phyloP scores from a whole-genome alignment of 2,113 vertebrate species.

The Diadophis punctatus region DNA sequence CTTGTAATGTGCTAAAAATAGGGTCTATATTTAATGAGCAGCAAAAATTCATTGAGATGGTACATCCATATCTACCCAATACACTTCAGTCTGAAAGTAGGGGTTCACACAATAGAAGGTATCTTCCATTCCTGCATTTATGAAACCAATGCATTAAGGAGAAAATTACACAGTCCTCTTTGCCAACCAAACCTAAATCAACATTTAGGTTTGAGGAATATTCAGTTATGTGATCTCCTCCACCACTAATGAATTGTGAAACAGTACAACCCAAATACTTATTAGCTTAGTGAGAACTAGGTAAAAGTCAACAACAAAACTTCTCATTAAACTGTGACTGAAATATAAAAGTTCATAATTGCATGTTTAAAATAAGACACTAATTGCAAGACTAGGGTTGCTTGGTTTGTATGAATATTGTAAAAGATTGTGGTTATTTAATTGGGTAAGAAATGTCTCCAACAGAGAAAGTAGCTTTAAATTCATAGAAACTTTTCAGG shows the following conservation, averaged over 20 bases:
- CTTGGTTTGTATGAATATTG: background rate
- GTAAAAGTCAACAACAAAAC: fast-evolving
- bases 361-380: background rate
- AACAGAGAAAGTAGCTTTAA: background rate
- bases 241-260: background rate
- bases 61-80: background rate
- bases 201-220: background rate
- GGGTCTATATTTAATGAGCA: background rate
- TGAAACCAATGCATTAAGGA: background rate
- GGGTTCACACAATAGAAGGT: background rate
- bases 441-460: background rate
- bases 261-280: background rate
- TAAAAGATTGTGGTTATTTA: background rate
- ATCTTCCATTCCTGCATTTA: background rate
- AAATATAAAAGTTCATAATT: background rate
- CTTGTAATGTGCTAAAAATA: fast-evolving
- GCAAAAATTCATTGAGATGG: background rate
- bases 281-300: background rate
- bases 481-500: background rate
- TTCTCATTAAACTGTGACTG: background rate
- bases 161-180: background rate
- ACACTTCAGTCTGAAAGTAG: background rate
- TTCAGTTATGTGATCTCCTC: background rate
- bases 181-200: background rate
- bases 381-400: background rate